A percentile compares a stretch with the other conserved stretches of the same genome.
phyloP scores from a whole-genome alignment of 2,113 vertebrate species.

The Marmota flaviventris region DNA sequence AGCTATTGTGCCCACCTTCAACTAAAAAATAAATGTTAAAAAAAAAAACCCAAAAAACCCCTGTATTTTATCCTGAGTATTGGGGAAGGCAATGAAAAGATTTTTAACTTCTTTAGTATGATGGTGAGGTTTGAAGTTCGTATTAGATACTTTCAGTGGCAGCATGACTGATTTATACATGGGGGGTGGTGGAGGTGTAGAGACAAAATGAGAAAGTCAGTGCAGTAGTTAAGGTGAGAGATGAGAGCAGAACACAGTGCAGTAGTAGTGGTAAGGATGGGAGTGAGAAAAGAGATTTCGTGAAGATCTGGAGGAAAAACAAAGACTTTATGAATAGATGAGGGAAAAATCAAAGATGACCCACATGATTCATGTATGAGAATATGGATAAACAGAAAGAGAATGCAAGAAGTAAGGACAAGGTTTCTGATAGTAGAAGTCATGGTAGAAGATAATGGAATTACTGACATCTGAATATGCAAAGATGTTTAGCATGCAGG shows the following conservation, averaged over 20 bases:
- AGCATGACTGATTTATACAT: background rate
- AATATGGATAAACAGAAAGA: background rate
- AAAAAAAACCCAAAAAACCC: no score
- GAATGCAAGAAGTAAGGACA: background rate
- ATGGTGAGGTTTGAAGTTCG: constrained; percentile 35
- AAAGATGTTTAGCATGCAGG: background rate
- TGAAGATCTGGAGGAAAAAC: constrained; percentile 11
- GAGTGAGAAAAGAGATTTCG: background rate
- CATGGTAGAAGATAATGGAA: background rate
- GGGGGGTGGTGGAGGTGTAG: background rate
- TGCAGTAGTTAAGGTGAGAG: background rate
- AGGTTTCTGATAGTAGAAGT: background rate
- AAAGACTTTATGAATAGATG: constrained; percentile 29
- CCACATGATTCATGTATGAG: background rate
- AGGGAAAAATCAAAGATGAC: constrained; percentile 22
- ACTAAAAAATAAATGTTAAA: no score
- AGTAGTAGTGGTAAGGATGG: background rate
- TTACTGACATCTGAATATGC: background rate
- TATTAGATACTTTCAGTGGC: background rate
- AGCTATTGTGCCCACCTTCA: no score
- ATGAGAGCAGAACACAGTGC: background rate
- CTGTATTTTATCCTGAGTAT: background rate
- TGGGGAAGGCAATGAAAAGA: background rate
- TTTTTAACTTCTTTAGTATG: constrained; percentile 14
- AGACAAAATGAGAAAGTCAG: background rate